Evolutionary conservation across 2,888 invertebrate species (phyloP).

Genomic region (Terebella lapidaria): DNA sequence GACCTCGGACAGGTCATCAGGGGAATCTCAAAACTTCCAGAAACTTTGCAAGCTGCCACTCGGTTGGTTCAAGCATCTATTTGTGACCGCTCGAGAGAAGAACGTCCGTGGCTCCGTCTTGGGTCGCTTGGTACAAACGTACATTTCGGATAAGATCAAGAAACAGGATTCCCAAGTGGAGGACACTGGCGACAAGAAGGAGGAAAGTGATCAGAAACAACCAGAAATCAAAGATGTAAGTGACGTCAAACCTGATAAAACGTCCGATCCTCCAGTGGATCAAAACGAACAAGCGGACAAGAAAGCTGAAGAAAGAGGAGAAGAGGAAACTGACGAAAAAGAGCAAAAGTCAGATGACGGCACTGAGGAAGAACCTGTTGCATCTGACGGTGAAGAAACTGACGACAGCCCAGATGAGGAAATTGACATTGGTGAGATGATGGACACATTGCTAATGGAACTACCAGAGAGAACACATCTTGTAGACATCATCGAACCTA

Average conservation of each 20-base stretch:
- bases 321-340: conserved; percentile 2
- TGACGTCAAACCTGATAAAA: background rate
- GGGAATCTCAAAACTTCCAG: conserved; percentile 17
- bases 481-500: conserved; percentile 12
- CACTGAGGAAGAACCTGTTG: background rate
- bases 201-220: background rate
- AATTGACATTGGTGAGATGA: conserved; percentile 26
- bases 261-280: background rate
- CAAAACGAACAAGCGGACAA: background rate
- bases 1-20: background rate
- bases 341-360: background rate
- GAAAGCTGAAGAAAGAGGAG: conserved; percentile 2
- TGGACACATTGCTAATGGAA: conserved; percentile 36
- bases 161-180: background rate
- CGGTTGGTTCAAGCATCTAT: conserved; percentile 36
- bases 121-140: conserved; percentile 26
- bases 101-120: conserved; percentile 31
- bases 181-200: background rate
- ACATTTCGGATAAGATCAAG: conserved; percentile 7
- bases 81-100: conserved; percentile 33
- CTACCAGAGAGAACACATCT: conserved; percentile 32
- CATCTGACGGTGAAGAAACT: background rate
- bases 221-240: conserved; percentile 3
- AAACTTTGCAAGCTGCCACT: conserved; percentile 32
- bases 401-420: background rate